Evolutionary conservation across 2,797 vertebrate species (phyloP).

Genomic region (Calcarius lapponicus): DNA sequence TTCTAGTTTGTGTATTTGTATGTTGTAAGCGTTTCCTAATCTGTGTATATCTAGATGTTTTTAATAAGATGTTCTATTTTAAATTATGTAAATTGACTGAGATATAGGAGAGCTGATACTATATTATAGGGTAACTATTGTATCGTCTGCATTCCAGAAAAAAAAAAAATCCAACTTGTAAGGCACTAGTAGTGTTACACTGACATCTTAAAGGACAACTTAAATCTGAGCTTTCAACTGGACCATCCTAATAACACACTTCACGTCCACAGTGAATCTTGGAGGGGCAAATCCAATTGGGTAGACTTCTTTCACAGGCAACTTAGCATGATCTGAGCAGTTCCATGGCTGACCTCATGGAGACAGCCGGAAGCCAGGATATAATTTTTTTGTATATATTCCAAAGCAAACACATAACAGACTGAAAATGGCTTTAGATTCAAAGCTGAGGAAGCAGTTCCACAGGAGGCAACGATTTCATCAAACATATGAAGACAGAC

Average conservation of each 20-base stretch:
- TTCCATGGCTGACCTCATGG: slow-evolving; percentile 68
- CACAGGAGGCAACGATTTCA: slow-evolving; percentile 37
- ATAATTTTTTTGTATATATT: slow-evolving; percentile 58
- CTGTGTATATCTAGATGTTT: slow-evolving; percentile 99
- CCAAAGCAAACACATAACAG: slow-evolving; percentile 41
- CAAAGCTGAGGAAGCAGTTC: slow-evolving; percentile 46
- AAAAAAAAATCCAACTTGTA: slow-evolving; percentile 84
- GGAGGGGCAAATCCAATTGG: slow-evolving; percentile 64
- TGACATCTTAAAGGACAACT: slow-evolving; percentile 91
- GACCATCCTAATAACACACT: slow-evolving; percentile 75
- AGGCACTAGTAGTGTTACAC: slow-evolving; percentile 88
- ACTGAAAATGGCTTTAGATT: slow-evolving; percentile 64
- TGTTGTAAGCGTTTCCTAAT: slow-evolving; percentile 99
- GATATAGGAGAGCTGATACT: slow-evolving; percentile 92
- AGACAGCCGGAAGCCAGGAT: slow-evolving; percentile 72
- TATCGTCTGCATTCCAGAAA: slow-evolving; percentile 96
- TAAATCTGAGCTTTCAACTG: slow-evolving; percentile 87
- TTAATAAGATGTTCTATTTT: slow-evolving; percentile 99
- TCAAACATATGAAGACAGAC: not conserved
- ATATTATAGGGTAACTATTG: slow-evolving; percentile 94
- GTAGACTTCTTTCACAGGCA: slow-evolving; percentile 76
- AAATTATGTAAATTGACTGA: slow-evolving; percentile 99
- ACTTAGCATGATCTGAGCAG: slow-evolving; percentile 72
- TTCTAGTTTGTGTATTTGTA: slow-evolving; percentile 99
- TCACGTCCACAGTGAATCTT: slow-evolving; percentile 52